phyloP scores from a whole-genome alignment of 2,797 vertebrate species.

The Dendrocincla fuliginosa region DNA sequence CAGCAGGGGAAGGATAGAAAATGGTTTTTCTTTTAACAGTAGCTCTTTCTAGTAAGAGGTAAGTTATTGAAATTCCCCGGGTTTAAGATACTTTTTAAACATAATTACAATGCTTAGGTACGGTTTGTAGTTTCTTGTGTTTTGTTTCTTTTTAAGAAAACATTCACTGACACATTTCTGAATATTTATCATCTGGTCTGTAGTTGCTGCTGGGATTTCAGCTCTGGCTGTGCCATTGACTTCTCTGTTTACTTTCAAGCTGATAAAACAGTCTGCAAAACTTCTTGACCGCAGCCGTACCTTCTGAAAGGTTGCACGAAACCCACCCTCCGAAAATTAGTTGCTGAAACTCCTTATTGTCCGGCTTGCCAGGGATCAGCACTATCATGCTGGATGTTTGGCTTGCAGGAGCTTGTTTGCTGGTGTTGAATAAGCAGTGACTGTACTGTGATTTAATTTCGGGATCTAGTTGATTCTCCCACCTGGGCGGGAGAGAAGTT shows the following conservation, averaged over 20 bases:
- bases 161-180: neutral
- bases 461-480: neutral
- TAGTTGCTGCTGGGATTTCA: neutral
- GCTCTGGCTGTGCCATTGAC: neutral
- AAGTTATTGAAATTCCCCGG: neutral
- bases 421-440: neutral
- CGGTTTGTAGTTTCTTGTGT: neutral
- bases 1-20: neutral
- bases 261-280: neutral
- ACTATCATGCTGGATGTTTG: neutral
- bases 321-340: neutral
- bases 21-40: neutral
- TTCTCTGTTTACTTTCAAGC: neutral
- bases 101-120: neutral
- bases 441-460: neutral
- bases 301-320: neutral
- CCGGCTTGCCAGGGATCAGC: neutral
- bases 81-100: neutral
- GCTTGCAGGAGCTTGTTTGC: slow-evolving; percentile 32
- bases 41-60: neutral
- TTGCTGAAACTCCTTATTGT: neutral
- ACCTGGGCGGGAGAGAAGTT: neutral
- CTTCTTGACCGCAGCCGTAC: neutral
- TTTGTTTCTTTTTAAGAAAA: neutral
- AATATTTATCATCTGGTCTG: neutral